Evolutionary conservation across 2,113 vertebrate genomes (phyloP), one percentile per base, ranked within the genome.

Genomic region (Leptobrachium leishanense): DNA sequence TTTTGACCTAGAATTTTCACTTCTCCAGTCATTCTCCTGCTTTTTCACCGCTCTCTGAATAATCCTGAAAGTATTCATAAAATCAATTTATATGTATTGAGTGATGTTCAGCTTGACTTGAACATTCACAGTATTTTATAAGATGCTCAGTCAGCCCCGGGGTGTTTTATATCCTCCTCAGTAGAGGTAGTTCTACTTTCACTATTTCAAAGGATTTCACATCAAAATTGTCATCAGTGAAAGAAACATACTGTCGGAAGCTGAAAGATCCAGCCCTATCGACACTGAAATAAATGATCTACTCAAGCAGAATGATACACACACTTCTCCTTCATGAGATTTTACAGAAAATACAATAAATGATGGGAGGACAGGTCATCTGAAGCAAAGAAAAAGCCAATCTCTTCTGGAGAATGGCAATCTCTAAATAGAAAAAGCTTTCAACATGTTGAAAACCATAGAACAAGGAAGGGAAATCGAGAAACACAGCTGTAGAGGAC

Each of bases 241-340:
- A n/a, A n/a, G n/a, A n/a, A n/a, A n/a, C n/a, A 62, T 9, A 5
- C 41, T 5, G 7, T 31, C 20, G 44, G 8, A 6, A 46, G 55
- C 42, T 44, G 68, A 6, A 46, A 77, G 20, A 46, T 40, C 6
- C n/a, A 20, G 43, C 12, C 65, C 31, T 15, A 43, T 68, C 46
- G 41, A 39, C 13, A 20, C 57, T 72, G 31, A 65, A 77, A 70
- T 41, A 77, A 50, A n/a, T n/a, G n/a, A 43, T 63, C 42, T 31
- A 11, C 43, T 65, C 59, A 65, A n/a, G 13, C 2, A 55, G 39
- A 43, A 55, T 72, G 20, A 71, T 73, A 31, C 10, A 72, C 2
- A n/a, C 42, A 55, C 13, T 66, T 7, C 10, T 43, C 46, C 7
- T 44, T 13, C 8, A 41, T 43, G 72, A 55, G n/a, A 31, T 15